These are phyloP conservation scores for Gobiocypris rarus DNA, from an alignment of 2,113 vertebrate species.

Conservation along the genomic window DNA sequence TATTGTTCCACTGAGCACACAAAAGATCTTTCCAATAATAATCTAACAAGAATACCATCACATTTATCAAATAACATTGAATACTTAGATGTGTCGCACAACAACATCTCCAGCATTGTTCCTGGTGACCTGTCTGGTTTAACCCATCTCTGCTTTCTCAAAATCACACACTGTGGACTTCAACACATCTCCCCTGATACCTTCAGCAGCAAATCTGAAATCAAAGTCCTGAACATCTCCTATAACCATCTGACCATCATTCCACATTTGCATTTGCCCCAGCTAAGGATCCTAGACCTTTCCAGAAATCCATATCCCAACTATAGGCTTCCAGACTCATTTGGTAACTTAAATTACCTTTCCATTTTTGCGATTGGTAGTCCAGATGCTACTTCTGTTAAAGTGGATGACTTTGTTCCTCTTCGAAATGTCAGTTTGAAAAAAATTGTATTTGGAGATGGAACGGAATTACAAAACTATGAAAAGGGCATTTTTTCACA, in stretches of 20 bases:
- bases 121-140: conserved; percentile 50
- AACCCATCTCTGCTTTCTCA: conserved; percentile 63
- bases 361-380: conserved; percentile 63
- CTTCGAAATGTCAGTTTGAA: conserved; percentile 57
- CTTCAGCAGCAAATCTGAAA: conserved; percentile 58
- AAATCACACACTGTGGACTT: conserved; percentile 64
- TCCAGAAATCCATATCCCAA: conserved; percentile 59
- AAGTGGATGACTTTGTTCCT: conserved; percentile 59
- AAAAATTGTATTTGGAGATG: conserved; percentile 59
- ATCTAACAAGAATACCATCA: conserved; percentile 58
- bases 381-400: conserved; percentile 49
- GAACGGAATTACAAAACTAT: conserved; percentile 59
- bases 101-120: conserved; percentile 58
- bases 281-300: conserved; percentile 65
- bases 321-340: conserved; percentile 62
- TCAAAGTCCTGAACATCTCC: conserved; percentile 69
- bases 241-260: conserved; percentile 60
- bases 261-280: conserved; percentile 60
- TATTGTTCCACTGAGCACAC: conserved; percentile 54
- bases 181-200: conserved; percentile 55
- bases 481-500: conserved; percentile 64
- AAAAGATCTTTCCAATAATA: conserved; percentile 58
- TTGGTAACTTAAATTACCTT: conserved; percentile 57
- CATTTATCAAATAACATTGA: conserved; percentile 57
- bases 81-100: conserved; percentile 69